Evolutionary conservation across 2,888 invertebrate species (phyloP).

Genomic region (Drosophila atroscutellata): DNA sequence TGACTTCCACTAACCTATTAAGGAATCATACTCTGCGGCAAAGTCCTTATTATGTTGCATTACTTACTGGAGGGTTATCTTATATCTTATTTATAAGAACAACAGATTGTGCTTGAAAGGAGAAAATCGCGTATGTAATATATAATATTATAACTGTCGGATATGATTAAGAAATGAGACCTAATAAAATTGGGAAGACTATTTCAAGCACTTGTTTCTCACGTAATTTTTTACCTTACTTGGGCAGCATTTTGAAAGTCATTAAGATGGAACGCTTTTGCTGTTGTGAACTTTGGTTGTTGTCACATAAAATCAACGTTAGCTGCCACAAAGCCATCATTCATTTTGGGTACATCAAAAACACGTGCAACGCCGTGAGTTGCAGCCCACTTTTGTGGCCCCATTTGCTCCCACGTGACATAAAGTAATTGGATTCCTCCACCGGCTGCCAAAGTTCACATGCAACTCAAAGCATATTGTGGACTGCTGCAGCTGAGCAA

Average conservation of each 20-base stretch:
- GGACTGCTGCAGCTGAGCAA: neutral
- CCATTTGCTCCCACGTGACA: conserved; percentile 13
- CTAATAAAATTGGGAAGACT: neutral
- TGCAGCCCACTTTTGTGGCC: neutral
- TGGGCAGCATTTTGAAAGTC: conserved; percentile 3
- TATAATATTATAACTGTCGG: neutral
- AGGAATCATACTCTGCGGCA: too few relatives aligned
- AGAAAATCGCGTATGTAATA: too few relatives aligned
- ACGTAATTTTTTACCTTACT: neutral
- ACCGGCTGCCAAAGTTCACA: conserved; percentile 3
- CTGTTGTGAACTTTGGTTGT: neutral
- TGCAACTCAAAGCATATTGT: neutral
- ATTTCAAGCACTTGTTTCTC: neutral
- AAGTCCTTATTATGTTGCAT: too few relatives aligned
- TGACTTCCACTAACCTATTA: too few relatives aligned
- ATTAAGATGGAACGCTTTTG: neutral
- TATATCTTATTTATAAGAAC: too few relatives aligned
- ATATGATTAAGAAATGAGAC: neutral
- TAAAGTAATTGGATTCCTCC: conserved; percentile 16
- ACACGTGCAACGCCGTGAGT: neutral
- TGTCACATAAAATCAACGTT: conserved; percentile 7
- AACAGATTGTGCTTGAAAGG: too few relatives aligned
- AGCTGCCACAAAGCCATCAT: conserved; percentile 22
- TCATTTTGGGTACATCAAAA: conserved; percentile 9
- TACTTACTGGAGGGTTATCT: too few relatives aligned